Evolutionary conservation across 1,140 invertebrate genomes (phyloP), one percentile per base, ranked within the genome.

Genomic region (Scaptomyza montana): DNA sequence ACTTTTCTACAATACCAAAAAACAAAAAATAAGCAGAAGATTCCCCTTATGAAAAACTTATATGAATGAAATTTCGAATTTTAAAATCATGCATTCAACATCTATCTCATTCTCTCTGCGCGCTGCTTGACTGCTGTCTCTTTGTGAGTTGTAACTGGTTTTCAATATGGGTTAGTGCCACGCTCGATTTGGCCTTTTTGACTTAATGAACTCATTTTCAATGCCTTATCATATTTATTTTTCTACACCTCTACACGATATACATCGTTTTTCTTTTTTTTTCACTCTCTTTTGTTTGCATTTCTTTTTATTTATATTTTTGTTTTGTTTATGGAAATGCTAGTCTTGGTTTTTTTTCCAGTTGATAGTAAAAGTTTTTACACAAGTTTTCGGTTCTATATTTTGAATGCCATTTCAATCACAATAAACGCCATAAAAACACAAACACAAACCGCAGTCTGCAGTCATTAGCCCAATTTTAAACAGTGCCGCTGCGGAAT

Each of bases 381-480:
- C 36, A 49, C 57, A 41, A 59, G 19, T 21, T 70, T 65, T 28
- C 39, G 12, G 50, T 16, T 63, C 55, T 60, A 57, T 65, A n/a
- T 60, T 19, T 49, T 45, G 16, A 51, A 19, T 56, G 61, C 70
- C 47, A 54, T 68, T 62, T 67, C 49, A 57, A 73, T 68, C 57
- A 36, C 6, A 50, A 13, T 28, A 43, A 53, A 39, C 21, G 16
- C 39, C 59, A 75, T 59, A 51, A 70, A 69, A 63, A 80, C 51
- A 43, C 57, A 56, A 66, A 80, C 51, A 30, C 59, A 56, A 76
- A 66, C 70, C 78, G 51, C 68, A 79, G 76, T 55, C 73, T 55
- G 51, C 67, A 75, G 78, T 65, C 68, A 89, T 90, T 89, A 85
- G 79, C 84, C 84, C 67, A 89, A 79, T 78, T 89, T 77, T 16